phyloP scores from a whole-genome alignment of 2,797 vertebrate genomes.

The Phataginus tricuspis region DNA sequence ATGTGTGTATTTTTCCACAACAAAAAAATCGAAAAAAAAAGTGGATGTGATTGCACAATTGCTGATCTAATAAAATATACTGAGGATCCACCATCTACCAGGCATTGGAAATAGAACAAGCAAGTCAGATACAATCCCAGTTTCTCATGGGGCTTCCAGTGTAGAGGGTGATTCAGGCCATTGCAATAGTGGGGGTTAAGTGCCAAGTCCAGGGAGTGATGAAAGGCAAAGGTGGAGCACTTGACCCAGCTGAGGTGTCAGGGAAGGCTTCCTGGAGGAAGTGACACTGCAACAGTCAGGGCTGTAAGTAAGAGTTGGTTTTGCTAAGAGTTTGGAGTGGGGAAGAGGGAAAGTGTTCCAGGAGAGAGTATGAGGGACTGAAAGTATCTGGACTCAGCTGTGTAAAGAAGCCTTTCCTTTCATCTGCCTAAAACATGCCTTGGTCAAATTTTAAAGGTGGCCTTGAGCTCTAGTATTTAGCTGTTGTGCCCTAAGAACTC shows the following conservation, averaged over 20 bases:
- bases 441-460: not conserved
- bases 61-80: not conserved
- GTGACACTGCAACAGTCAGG: not conserved
- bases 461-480: not conserved
- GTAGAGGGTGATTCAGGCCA: not conserved
- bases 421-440: not conserved
- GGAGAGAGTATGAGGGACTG: not conserved
- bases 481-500: not conserved
- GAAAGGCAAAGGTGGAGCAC: not conserved
- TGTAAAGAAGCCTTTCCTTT: not conserved
- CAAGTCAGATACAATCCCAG: not conserved
- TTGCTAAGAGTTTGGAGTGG: not conserved
- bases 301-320: not conserved
- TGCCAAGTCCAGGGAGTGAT: not conserved
- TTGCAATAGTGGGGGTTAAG: not conserved
- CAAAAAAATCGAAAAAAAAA: not conserved
- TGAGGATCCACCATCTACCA: not conserved
- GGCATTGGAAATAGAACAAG: not conserved
- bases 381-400: not conserved
- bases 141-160: not conserved
- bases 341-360: not conserved
- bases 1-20: not conserved
- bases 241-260: not conserved
- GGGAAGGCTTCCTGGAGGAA: not conserved
- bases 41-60: not conserved